Evolutionary conservation across 1,140 invertebrate genomes (phyloP).

Genomic region (Aphis craccivora): DNA sequence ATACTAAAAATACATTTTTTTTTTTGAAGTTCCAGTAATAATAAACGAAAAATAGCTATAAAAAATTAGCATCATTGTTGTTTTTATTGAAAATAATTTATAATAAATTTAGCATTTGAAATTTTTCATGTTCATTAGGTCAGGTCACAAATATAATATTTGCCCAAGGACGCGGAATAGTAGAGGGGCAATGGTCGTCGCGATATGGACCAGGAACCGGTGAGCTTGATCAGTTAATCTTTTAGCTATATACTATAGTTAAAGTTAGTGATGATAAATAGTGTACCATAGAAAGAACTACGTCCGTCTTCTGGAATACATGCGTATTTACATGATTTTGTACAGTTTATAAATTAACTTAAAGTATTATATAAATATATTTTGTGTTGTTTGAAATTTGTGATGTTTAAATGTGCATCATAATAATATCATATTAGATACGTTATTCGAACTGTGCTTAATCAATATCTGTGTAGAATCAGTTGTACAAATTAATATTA

Average conservation of each 20-base stretch:
- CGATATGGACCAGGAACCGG: slow-evolving; percentile 55
- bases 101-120: slow-evolving; percentile 37
- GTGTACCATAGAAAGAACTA: slow-evolving; percentile 28
- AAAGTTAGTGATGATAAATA: slow-evolving; percentile 51
- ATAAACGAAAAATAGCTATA: not conserved
- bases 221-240: slow-evolving; percentile 55
- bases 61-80: not conserved
- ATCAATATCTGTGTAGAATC: not conserved
- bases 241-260: slow-evolving; percentile 37
- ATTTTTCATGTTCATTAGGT: slow-evolving; percentile 53
- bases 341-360: slow-evolving; percentile 2
- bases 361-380: not conserved
- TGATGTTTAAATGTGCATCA: not conserved
- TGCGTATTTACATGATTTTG: not conserved
- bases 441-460: not conserved
- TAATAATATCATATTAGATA: not conserved
- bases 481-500: not conserved
- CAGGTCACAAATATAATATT: slow-evolving; percentile 52
- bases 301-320: slow-evolving; percentile 8
- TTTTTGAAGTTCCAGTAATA: not conserved
- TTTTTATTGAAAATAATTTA: slow-evolving; percentile 41
- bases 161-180: slow-evolving; percentile 41
- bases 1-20: not conserved
- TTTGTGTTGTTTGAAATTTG: not conserved
- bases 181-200: slow-evolving; percentile 51